Evolutionary conservation across 2,113 vertebrate species (phyloP).

Genomic region (Copsychus sechellarum): DNA sequence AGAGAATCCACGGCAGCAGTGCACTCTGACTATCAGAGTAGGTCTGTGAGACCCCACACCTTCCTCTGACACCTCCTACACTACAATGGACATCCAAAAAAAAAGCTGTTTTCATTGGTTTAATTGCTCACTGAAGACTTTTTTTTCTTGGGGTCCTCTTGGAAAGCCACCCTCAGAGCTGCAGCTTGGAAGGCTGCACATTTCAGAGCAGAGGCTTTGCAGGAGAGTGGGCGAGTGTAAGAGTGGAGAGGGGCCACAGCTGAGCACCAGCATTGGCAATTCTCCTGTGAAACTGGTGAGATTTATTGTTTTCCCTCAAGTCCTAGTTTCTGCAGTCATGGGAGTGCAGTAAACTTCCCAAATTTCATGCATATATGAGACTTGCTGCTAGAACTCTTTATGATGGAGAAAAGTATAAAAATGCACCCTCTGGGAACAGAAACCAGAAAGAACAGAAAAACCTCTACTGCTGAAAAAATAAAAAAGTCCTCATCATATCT

Average conservation of each 20-base stretch:
- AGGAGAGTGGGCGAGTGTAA: not conserved
- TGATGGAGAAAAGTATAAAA: not conserved
- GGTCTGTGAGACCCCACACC: not conserved
- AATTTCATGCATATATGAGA: not conserved
- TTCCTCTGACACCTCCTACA: not conserved
- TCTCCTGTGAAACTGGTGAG: not conserved
- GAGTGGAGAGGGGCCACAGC: not conserved
- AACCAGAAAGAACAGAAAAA: not conserved
- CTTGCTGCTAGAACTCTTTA: not conserved
- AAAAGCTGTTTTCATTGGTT: not conserved
- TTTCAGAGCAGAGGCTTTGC: not conserved
- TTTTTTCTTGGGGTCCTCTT: not conserved
- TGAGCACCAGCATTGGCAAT: not conserved
- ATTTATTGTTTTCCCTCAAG: not conserved
- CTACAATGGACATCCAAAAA: not conserved
- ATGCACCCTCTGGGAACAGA: not conserved
- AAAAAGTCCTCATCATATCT: not conserved
- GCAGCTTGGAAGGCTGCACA: not conserved
- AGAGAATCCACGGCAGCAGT: not conserved
- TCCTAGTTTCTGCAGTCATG: not conserved
- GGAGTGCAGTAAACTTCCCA: not conserved
- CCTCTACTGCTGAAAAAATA: not conserved
- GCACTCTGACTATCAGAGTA: not conserved
- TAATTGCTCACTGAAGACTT: not conserved
- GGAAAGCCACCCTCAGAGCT: not conserved